Evolutionary conservation across 2,888 invertebrate genomes (phyloP).

Genomic region (Heliconius erato): DNA sequence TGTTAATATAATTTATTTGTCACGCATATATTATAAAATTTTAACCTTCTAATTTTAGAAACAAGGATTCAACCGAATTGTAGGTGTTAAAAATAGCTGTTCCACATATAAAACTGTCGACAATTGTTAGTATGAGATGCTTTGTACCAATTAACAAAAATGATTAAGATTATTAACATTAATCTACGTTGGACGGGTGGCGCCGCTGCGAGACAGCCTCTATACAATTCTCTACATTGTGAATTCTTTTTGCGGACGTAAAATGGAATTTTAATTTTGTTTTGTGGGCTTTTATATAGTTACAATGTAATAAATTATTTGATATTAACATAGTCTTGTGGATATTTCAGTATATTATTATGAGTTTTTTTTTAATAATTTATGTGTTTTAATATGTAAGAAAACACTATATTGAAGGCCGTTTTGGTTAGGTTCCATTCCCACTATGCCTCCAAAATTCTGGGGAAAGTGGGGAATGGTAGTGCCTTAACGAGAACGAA

Average conservation of each 20-base stretch:
- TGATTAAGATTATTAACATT: slow-evolving; percentile 66
- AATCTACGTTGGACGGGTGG: slow-evolving; percentile 69
- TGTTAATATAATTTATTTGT: neutral
- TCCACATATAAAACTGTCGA: slow-evolving; percentile 72
- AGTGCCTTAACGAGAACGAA: no score
- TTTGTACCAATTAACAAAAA: slow-evolving; percentile 79
- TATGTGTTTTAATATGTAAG: neutral
- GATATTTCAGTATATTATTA: neutral
- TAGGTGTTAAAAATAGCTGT: slow-evolving; percentile 69
- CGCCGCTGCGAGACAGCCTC: slow-evolving; percentile 60
- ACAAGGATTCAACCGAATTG: slow-evolving; percentile 48
- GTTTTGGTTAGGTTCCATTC: no score
- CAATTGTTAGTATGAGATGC: slow-evolving; percentile 70
- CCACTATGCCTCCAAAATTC: no score
- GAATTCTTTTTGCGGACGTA: slow-evolving; percentile 39
- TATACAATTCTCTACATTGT: slow-evolving; percentile 39
- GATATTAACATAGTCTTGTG: neutral
- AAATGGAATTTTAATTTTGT: slow-evolving; percentile 35
- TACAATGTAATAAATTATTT: neutral
- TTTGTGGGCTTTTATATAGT: neutral
- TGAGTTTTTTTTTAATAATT: neutral
- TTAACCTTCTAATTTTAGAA: slow-evolving; percentile 9
- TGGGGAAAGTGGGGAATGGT: no score
- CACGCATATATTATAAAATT: neutral
- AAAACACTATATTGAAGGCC: no score